Evolutionary conservation across 2,113 vertebrate species (phyloP).

Genomic region (Dromas ardeola): DNA sequence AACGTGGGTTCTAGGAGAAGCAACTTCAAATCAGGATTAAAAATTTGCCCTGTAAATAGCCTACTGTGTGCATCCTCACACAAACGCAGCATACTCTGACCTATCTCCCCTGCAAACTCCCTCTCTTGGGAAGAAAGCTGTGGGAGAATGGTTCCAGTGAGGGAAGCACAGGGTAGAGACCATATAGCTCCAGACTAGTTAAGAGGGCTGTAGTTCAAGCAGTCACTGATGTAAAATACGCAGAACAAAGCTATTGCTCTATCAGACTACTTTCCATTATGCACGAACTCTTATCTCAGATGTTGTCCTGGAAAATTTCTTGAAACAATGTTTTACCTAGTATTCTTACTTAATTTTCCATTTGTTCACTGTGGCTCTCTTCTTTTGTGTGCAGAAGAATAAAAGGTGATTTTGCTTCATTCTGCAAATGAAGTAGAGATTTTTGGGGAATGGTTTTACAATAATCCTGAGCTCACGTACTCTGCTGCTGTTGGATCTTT

Average conservation of each 20-base stretch:
- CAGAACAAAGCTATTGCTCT: neutral
- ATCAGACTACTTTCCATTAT: neutral
- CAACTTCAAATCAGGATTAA: neutral
- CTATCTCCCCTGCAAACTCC: neutral
- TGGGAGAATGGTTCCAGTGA: neutral
- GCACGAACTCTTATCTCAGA: neutral
- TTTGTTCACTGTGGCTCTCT: neutral
- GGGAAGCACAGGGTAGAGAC: neutral
- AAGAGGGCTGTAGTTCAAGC: neutral
- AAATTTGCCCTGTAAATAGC: neutral
- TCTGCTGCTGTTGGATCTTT: neutral
- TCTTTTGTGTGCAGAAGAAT: neutral
- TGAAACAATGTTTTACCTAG: neutral
- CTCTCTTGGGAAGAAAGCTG: neutral
- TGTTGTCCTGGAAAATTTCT: neutral
- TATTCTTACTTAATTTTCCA: neutral
- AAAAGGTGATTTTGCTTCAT: neutral
- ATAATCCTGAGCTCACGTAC: neutral
- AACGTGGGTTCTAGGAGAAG: neutral
- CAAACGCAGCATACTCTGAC: neutral
- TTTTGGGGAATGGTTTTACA: neutral
- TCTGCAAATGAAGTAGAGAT: neutral
- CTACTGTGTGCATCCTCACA: neutral
- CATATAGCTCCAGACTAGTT: neutral
- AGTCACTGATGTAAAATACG: neutral